These are phyloP conservation scores for Parochlus steinenii DNA, from an alignment of 2,888 invertebrate genomes.

Conservation along the genomic window DNA sequence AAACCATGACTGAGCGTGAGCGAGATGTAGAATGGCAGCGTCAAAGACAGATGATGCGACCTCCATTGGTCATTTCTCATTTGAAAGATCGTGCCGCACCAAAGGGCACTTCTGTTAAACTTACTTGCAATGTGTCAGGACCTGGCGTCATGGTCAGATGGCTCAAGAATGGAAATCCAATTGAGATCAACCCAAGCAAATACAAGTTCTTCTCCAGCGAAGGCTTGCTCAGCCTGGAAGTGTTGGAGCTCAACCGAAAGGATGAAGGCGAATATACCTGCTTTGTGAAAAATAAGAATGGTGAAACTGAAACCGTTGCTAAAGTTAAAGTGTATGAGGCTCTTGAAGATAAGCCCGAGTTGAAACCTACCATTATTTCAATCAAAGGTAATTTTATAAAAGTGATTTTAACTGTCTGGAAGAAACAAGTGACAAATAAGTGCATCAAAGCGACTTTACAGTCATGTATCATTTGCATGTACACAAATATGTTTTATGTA, in stretches of 20 bases:
- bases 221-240: conserved; percentile 50
- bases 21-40: conserved; percentile 29
- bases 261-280: conserved; percentile 61
- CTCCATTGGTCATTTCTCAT: conserved; percentile 49
- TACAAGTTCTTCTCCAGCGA: conserved; percentile 31
- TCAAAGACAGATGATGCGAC: conserved; percentile 32
- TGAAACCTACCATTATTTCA: conserved; percentile 7
- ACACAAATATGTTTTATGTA: background rate
- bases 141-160: conserved; percentile 54
- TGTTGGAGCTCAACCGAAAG: conserved; percentile 40
- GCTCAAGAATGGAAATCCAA: conserved; percentile 48
- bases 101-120: conserved; percentile 53
- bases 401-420: too few relatives aligned
- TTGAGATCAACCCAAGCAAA: conserved; percentile 31
- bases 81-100: conserved; percentile 60
- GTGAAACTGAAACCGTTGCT: conserved; percentile 52
- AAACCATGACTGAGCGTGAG: conserved; percentile 24
- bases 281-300: conserved; percentile 55
- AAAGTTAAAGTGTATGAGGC: conserved; percentile 55
- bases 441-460: background rate
- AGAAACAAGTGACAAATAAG: background rate
- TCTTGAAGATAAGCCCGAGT: conserved; percentile 6
- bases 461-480: background rate
- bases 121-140: conserved; percentile 62
- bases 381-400: conserved; percentile 10